These are phyloP conservation scores for Synergus umbraculus DNA, from an alignment of 2,888 invertebrate species.

Conservation along the genomic window DNA sequence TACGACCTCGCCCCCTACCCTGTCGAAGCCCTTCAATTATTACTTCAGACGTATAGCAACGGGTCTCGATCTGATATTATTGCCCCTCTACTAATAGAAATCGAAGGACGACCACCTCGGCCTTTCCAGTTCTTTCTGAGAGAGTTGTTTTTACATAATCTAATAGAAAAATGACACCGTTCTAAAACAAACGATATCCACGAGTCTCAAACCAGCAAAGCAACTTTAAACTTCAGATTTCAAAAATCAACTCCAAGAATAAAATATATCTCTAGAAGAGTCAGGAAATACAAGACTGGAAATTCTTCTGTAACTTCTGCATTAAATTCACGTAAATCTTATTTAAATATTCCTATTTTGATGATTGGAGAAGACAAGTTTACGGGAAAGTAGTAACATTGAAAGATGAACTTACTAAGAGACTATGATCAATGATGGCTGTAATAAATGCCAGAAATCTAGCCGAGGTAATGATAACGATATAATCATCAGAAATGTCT, in stretches of 20 bases:
- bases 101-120: conserved; percentile 59
- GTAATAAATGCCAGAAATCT: not conserved
- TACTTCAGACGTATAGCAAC: conserved; percentile 49
- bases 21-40: conserved; percentile 58
- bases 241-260: not conserved
- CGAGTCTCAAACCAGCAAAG: not conserved
- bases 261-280: conserved; percentile 42
- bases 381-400: not conserved
- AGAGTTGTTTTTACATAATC: conserved; percentile 61
- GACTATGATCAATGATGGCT: conserved; percentile 2
- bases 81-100: conserved; percentile 56
- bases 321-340: not conserved
- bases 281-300: not conserved
- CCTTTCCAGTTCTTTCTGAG: conserved; percentile 54
- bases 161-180: conserved; percentile 62
- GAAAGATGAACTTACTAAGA: conserved; percentile 8
- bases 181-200: conserved; percentile 60
- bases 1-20: conserved; percentile 45
- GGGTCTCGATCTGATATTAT: conserved; percentile 56
- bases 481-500: conserved; percentile 21
- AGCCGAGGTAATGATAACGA: conserved; percentile 5
- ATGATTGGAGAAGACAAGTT: not conserved
- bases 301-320: too few relatives aligned
- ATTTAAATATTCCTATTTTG: not conserved
- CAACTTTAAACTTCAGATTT: not conserved